phyloP scores from a whole-genome alignment of 2,888 invertebrate species.

The Pedicia rivosa region DNA sequence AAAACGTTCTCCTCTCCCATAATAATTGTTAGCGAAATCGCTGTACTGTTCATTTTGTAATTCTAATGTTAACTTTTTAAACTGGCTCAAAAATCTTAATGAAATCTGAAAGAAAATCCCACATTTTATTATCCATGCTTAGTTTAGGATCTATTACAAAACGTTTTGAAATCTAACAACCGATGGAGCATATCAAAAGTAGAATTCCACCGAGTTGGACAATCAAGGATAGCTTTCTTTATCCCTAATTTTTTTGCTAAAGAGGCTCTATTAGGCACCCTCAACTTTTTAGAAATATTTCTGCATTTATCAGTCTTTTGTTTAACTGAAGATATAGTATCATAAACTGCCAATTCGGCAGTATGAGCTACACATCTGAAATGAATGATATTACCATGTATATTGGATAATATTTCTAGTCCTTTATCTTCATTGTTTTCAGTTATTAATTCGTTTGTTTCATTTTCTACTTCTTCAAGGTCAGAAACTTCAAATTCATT shows the following conservation, averaged over 20 bases:
- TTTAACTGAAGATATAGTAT: conserved; percentile 4
- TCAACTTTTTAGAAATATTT: background rate
- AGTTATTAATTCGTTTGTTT: background rate
- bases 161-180: background rate
- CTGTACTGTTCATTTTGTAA: background rate
- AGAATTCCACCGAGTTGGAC: conserved; percentile 2
- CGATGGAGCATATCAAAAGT: conserved; percentile 1
- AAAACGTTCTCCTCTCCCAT: too few relatives aligned
- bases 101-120: conserved; percentile 3
- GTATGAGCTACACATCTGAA: conserved; percentile 6
- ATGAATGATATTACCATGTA: conserved; percentile 3
- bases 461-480: conserved; percentile 2
- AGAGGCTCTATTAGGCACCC: background rate
- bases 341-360: conserved; percentile 2
- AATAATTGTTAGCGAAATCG: too few relatives aligned
- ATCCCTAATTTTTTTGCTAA: background rate
- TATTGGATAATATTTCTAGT: conserved; percentile 1
- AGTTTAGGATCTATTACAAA: conserved; percentile 1
- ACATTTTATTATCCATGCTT: background rate
- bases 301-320: background rate
- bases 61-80: conserved; percentile 2
- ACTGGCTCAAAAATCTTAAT: background rate
- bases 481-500: conserved; percentile 2
- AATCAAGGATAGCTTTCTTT: conserved; percentile 2
- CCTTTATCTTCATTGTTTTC: conserved; percentile 4